A percentile compares a stretch with the other conserved stretches of the same genome.
These are phyloP conservation scores for Bradypodion pumilum DNA, from an alignment of 2,797 vertebrate genomes.

Conservation along the genomic window DNA sequence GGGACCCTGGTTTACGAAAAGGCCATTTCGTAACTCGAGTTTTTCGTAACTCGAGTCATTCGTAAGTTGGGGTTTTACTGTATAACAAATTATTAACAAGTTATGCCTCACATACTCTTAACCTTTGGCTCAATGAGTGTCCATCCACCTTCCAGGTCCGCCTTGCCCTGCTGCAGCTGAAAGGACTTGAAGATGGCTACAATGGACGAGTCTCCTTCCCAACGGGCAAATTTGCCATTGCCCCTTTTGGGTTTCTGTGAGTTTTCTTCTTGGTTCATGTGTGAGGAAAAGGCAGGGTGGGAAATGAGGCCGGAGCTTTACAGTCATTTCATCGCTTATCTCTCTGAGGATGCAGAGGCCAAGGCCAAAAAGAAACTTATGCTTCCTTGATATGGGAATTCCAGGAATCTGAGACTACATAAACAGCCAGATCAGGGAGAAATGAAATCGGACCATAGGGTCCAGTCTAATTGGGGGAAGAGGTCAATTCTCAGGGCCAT, in stretches of 20 bases:
- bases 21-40: too few species aligned
- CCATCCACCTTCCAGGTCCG: constrained; percentile 75
- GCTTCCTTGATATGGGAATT: not conserved
- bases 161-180: constrained; percentile 89
- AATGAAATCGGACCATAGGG: too few species aligned
- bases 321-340: not conserved
- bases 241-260: constrained; percentile 93
- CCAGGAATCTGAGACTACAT: not conserved
- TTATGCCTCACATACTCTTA: not conserved
- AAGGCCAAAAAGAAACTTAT: not conserved
- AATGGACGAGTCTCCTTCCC: constrained; percentile 80
- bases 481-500: too few species aligned
- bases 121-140: not conserved
- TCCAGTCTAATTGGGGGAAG: too few species aligned
- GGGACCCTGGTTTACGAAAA: too few species aligned
- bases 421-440: not conserved
- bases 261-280: constrained; percentile 40
- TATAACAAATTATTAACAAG: too few species aligned
- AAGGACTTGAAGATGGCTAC: constrained; percentile 92
- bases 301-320: not conserved
- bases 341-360: not conserved
- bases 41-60: too few species aligned
- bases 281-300: not conserved
- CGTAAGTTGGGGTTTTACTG: too few species aligned
- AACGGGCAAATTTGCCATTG: constrained; percentile 74